A percentile compares a stretch with the other conserved stretches of the same genome.
phyloP scores from a whole-genome alignment of 2,797 vertebrate species.

The Leucoraja ocellata region DNA sequence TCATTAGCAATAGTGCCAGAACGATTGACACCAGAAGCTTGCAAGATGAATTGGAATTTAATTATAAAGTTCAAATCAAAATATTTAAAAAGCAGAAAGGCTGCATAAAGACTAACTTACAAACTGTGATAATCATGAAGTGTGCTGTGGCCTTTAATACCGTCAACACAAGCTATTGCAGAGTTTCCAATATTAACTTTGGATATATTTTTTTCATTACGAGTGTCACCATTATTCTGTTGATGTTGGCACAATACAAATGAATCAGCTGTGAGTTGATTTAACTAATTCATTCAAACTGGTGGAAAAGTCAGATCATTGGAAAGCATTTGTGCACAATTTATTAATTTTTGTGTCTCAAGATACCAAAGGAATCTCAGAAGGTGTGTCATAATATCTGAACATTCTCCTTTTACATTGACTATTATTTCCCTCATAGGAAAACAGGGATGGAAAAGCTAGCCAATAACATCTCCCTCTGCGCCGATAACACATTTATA shows the following conservation, averaged over 20 bases:
- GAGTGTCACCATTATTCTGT: not conserved
- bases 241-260: not conserved
- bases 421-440: not conserved
- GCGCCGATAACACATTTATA: conserved; percentile 18
- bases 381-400: not conserved
- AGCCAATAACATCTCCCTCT: conserved; percentile 11
- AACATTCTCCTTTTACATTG: not conserved
- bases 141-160: not conserved
- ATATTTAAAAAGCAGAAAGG: not conserved
- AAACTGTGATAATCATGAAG: not conserved
- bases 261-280: not conserved
- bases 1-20: no score
- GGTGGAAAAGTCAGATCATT: not conserved
- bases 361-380: not conserved
- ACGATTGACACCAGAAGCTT: not conserved
- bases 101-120: not conserved
- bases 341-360: not conserved
- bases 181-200: not conserved
- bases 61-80: not conserved
- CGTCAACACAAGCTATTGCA: not conserved
- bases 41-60: not conserved
- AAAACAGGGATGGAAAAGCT: conserved; percentile 15
- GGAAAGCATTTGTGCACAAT: not conserved
- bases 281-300: not conserved
- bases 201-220: not conserved